A percentile compares a stretch with the other conserved stretches of the same genome.
phyloP scores from a whole-genome alignment of 2,113 vertebrate species.

The Bungarus multicinctus region DNA sequence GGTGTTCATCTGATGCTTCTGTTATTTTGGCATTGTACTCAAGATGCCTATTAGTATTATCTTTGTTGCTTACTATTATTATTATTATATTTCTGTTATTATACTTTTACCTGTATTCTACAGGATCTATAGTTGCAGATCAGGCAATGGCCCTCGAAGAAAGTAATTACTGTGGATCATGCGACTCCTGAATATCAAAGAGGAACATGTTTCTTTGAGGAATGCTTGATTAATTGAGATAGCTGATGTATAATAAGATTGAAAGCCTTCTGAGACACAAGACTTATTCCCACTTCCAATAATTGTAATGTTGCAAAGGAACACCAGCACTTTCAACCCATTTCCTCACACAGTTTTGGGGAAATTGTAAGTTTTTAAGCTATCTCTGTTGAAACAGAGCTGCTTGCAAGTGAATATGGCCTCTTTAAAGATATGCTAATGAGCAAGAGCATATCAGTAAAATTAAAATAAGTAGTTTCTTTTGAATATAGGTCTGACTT shows the following conservation, averaged over 20 bases:
- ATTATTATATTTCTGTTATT: not conserved
- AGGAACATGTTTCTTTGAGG: not conserved
- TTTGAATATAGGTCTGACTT: constrained; percentile 37
- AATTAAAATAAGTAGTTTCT: constrained; percentile 46
- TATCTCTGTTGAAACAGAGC: not conserved
- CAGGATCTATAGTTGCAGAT: not conserved
- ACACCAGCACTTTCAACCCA: not conserved
- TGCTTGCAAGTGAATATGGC: constrained; percentile 23
- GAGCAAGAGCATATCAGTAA: constrained; percentile 44
- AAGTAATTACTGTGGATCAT: not conserved
- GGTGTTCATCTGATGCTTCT: not conserved
- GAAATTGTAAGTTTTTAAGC: not conserved
- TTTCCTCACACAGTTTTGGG: not conserved
- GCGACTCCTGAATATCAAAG: not conserved
- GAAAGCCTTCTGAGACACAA: not conserved
- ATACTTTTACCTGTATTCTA: not conserved
- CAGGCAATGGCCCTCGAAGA: not conserved
- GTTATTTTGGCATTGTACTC: not conserved
- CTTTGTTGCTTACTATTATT: not conserved
- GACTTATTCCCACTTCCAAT: not conserved
- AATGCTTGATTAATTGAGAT: not conserved
- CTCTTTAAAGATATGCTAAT: constrained; percentile 30
- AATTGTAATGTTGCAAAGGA: not conserved
- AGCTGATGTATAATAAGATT: not conserved
- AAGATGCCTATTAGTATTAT: not conserved